Evolutionary conservation across 2,888 invertebrate genomes (phyloP), one percentile per base, ranked within the genome.

Genomic region (Cerastis rubricosa): DNA sequence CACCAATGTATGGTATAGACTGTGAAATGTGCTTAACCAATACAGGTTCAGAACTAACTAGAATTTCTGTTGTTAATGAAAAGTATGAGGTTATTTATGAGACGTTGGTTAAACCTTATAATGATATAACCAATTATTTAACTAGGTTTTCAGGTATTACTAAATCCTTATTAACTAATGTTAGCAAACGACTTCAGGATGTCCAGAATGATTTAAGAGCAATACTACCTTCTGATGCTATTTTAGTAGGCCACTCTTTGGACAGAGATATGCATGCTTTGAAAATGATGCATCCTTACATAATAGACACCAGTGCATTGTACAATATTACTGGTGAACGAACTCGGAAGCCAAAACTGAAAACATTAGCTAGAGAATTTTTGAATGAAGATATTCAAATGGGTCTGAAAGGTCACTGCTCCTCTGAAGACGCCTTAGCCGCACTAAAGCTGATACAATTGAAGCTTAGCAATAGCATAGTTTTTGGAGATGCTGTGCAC

Each of bases 251-350:
- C 0, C 99, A 99, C 91, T 99, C 99, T 22, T 97, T 99, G 57
- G 98, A 98, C 91, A 97, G 97, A 82, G 99, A 99, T 97, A 96
- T 99, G 81, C 98, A 98, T 92, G 99, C 99, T 8, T 95, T 99
- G 90, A 98, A 98, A 97, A 98, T 99, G 98, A 99, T 99, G 97
- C 99, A 99, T 97, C 99, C 99, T 0, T 99, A 99, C 94, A 97
- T 99, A 51, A 99, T 99, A 85, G 99, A 99, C 92, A 99, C 99
- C 1, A 98, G 98, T 93, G 97, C 99, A 11, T 98, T 99, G 87
- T 99, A 97, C 93, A 99, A 99, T 95, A 95, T 99, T 66, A 98
- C 98, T 64, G 99, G 99, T 8, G 97, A 97, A 78, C 97, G 98
- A 86, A 96, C 94, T 57, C 96, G 97, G 25, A 99, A 99, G 95